A percentile compares a stretch with the other conserved stretches of the same genome.
phyloP scores from a whole-genome alignment of 2,797 vertebrate genomes.

The Huso huso region DNA sequence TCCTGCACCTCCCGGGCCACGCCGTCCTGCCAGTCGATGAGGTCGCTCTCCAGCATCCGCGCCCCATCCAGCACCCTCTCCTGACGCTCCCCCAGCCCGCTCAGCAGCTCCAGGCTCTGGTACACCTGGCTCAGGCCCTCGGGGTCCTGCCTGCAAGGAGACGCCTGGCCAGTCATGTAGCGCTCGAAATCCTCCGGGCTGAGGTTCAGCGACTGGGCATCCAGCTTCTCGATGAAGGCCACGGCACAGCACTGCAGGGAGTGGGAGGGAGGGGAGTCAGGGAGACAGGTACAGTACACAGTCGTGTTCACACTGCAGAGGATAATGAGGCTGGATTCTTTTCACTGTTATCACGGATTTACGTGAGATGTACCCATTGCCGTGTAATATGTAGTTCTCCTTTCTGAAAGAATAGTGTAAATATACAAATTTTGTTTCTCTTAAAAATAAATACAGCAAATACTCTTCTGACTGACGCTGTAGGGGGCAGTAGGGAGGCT shows the following conservation, averaged over 20 bases:
- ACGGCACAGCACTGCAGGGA: slow-evolving; percentile 81
- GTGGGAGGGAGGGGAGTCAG: neutral
- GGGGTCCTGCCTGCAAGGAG: slow-evolving; percentile 66
- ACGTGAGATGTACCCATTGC: too few relatives aligned
- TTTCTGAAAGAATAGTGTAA: too few relatives aligned
- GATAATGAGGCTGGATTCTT: too few relatives aligned
- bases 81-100: slow-evolving; percentile 72
- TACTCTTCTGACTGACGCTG: too few relatives aligned
- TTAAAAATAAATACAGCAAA: too few relatives aligned
- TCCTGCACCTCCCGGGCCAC: slow-evolving; percentile 74
- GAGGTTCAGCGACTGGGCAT: slow-evolving; percentile 86
- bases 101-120: slow-evolving; percentile 77
- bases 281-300: neutral
- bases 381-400: too few relatives aligned
- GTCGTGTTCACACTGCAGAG: too few relatives aligned
- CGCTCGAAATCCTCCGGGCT: slow-evolving; percentile 87
- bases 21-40: slow-evolving; percentile 76
- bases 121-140: slow-evolving; percentile 71
- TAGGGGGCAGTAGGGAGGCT: too few relatives aligned
- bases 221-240: slow-evolving; percentile 95
- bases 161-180: slow-evolving; percentile 86
- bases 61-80: slow-evolving; percentile 73
- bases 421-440: too few relatives aligned
- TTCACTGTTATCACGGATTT: too few relatives aligned
- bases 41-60: slow-evolving; percentile 73